These are phyloP conservation scores for Phataginus tricuspis DNA, from an alignment of 2,797 vertebrate genomes.

Conservation along the genomic window DNA sequence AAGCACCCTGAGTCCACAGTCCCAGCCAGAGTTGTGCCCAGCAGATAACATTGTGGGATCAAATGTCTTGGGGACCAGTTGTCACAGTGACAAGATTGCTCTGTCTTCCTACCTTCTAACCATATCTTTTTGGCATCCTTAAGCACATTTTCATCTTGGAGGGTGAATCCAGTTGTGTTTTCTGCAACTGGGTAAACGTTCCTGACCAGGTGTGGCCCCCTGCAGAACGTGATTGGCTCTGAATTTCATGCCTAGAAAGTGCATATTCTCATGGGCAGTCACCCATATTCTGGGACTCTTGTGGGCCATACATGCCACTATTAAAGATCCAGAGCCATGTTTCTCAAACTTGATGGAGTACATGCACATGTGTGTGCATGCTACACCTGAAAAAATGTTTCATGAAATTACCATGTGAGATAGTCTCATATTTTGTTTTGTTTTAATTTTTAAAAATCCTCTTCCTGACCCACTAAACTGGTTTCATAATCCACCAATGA, in stretches of 20 bases:
- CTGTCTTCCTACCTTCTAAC: not conserved
- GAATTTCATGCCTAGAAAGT: constrained; percentile 35
- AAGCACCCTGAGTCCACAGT: not conserved
- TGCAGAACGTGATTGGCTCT: constrained; percentile 26
- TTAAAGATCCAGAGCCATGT: not conserved
- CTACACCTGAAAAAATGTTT: not conserved
- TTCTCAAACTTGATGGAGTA: not conserved
- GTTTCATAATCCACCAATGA: constrained; percentile 12
- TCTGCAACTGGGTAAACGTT: constrained; percentile 24
- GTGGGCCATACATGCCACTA: not conserved
- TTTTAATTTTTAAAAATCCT: constrained; percentile 22
- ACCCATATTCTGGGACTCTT: not conserved
- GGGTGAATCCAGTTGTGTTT: constrained; percentile 20
- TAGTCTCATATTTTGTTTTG: not conserved
- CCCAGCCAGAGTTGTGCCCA: not conserved
- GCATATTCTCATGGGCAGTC: not conserved
- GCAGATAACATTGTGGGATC: not conserved
- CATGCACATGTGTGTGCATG: not conserved
- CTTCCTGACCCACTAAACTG: constrained; percentile 49
- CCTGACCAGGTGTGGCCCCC: constrained; percentile 39
- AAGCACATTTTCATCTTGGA: constrained; percentile 31
- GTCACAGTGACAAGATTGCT: not conserved
- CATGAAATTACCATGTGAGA: not conserved
- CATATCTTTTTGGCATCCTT: not conserved
- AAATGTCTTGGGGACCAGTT: not conserved